A percentile compares a stretch with the other conserved stretches of the same genome.
phyloP scores from a whole-genome alignment of 1,140 invertebrate genomes.

The Drosophila ogumai region DNA sequence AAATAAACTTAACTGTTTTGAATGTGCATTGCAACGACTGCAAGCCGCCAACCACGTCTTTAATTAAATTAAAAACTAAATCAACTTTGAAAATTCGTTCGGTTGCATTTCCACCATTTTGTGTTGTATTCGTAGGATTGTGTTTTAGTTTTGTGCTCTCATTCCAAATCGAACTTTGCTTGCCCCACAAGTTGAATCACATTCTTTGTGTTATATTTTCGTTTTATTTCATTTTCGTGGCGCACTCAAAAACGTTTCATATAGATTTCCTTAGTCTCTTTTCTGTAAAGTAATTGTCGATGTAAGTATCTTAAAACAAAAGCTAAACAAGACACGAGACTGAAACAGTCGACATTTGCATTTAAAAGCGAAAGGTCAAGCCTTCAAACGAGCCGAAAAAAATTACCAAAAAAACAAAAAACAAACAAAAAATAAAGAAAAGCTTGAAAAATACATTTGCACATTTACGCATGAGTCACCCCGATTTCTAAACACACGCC shows the following conservation, averaged over 20 bases:
- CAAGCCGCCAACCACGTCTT: slow-evolving; percentile 36
- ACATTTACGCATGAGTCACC: slow-evolving; percentile 85
- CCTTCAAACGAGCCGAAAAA: slow-evolving; percentile 29
- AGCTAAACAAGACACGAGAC: slow-evolving; percentile 46
- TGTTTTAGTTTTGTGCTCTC: slow-evolving; percentile 57
- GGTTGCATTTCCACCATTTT: slow-evolving; percentile 73
- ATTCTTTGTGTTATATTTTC: slow-evolving; percentile 23
- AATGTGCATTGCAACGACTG: slow-evolving; percentile 71
- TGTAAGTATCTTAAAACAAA: slow-evolving; percentile 73
- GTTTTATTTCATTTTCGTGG: slow-evolving; percentile 41
- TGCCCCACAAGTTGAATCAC: slow-evolving; percentile 39
- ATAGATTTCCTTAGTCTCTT: slow-evolving; percentile 67
- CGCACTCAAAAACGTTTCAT: slow-evolving; percentile 57
- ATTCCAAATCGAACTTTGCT: slow-evolving; percentile 53
- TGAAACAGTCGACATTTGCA: slow-evolving; percentile 45
- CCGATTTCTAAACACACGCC: slow-evolving; percentile 70
- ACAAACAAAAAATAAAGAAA: slow-evolving; percentile 35
- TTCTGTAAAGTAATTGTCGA: slow-evolving; percentile 77
- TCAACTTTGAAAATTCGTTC: slow-evolving; percentile 8
- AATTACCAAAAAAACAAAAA: slow-evolving; percentile 22
- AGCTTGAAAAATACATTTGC: slow-evolving; percentile 85
- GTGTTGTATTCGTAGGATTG: slow-evolving; percentile 78
- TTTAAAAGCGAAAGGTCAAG: slow-evolving; percentile 59
- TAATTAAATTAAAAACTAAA: slow-evolving; percentile 43
- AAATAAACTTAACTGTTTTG: slow-evolving; percentile 62